Evolutionary conservation across 2,888 invertebrate species (phyloP).

Genomic region (Temnothorax unifasciatus): DNA sequence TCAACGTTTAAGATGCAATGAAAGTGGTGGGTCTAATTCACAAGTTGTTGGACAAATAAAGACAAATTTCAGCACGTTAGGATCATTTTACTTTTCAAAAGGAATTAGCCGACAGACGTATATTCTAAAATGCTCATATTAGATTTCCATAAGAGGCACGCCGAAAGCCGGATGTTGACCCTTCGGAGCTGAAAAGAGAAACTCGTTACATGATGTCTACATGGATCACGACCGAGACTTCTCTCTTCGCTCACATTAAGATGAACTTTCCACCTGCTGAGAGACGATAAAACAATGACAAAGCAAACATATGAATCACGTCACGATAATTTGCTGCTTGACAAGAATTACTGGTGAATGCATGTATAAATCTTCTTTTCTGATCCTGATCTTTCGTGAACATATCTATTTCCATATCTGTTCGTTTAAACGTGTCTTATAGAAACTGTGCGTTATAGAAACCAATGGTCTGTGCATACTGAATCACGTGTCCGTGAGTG

Average conservation of each 20-base stretch:
- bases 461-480: background rate
- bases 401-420: background rate
- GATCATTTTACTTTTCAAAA: slow-evolving; percentile 10
- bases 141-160: slow-evolving; percentile 1
- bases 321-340: background rate
- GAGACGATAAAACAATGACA: slow-evolving; percentile 23
- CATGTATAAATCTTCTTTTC: background rate
- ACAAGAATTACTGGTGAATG: background rate
- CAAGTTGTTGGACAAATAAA: background rate
- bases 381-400: background rate
- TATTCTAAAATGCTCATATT: slow-evolving; percentile 8
- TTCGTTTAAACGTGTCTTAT: background rate
- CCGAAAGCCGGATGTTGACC: slow-evolving; percentile 47
- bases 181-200: slow-evolving; percentile 49
- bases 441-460: background rate
- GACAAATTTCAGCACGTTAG: background rate
- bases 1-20: background rate
- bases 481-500: background rate
- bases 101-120: slow-evolving; percentile 9
- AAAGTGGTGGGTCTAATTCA: slow-evolving; percentile 41
- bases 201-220: slow-evolving; percentile 43
- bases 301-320: slow-evolving; percentile 23
- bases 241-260: slow-evolving; percentile 16
- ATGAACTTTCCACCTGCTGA: slow-evolving; percentile 23
- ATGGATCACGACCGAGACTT: slow-evolving; percentile 12